Evolutionary conservation across 1,140 invertebrate genomes (phyloP), one percentile per base, ranked within the genome.

Genomic region (Bilobella aurantiaca): DNA sequence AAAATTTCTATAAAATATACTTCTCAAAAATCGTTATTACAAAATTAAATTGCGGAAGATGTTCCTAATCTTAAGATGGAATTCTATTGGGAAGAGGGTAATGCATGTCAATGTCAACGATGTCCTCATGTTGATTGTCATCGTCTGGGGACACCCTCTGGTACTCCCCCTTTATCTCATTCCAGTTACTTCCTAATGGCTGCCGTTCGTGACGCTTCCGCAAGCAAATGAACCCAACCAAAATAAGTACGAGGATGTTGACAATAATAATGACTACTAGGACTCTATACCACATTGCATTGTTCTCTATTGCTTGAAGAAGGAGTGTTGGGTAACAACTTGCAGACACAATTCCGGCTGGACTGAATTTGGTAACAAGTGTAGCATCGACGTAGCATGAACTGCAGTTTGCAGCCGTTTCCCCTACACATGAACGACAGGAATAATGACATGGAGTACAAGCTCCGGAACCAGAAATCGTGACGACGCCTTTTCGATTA

Each of bases 361-460:
- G 2, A 32, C 30, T 14, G 58, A 23, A 34, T 59, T 29, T 29
- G 28, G 23, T 53, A 53, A 53, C 29, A 16, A 82, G 67, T 53
- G 74, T 67, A 8, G 81, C 78, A 74, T 84, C 82, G 1, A 69
- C 71, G 69, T 79, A 80, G 74, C 84, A 85, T 5, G 71, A 64
- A 12, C 73, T 74, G 70, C 84, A 85, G 64, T 84, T 76, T 65
- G 82, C 81, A 71, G 83, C 81, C 66, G 79, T 78, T 0, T 81
- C 78, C 5, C 82, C 82, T 3, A 70, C 71, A 69, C 84, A 85
- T 5, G 74, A 75, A 66, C 77, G 75, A 73, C 84, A 85, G 2
- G 79, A 77, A 73, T 85, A 85, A 74, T 85, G 83, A 74, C 84
- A 85, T 8, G 74, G 73, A 3, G 73, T 64, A 67, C 81, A 81